Evolutionary conservation across 2,113 vertebrate genomes (phyloP), one percentile per base, ranked within the genome.

Genomic region (Atherinomorus stipes): DNA sequence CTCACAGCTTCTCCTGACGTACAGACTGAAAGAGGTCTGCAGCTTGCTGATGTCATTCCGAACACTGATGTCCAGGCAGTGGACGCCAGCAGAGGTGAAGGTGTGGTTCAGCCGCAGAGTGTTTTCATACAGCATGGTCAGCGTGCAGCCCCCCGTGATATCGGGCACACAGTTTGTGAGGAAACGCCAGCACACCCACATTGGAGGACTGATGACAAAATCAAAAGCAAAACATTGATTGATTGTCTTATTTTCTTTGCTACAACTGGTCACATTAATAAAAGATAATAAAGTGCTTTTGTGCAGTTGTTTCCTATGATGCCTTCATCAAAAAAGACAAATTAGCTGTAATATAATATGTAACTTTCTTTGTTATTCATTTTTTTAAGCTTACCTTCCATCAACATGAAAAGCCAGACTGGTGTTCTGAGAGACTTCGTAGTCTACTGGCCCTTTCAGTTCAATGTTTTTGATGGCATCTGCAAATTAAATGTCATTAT

Each of bases 161-260:
- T 95, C 90, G 0, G 89, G 90, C 6, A 91, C 60, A 40, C 97
- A 98, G 52, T 95, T 91, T 0, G 90, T 38, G 76, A 96, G 94
- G 60, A 98, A 93, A 2, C 90, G 91, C 96, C 96, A 98, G 87
- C 97, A 98, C 11, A 96, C 53, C 0, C 89, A 92, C 59, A 96
- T 89, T 0, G 97, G 97, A 0, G 95, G 94, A 85, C 97, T 98
- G 68, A 1, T 70, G 0, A 71, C 19, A 22, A 47, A 1, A n/a
- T n/a, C 4, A 19, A 4, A 19, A n/a, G 2, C 2, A 47, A 19
- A 31, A n/a, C 40, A 45, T 15, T 65, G 6, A 40, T 23, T 54
- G 4, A 6, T 22, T 7, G n/a, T 47, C 7, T 47, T 47, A 7
- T 47, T 47, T 47, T 47, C 19, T 47, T 19, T 7, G 16, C 19